Evolutionary conservation across 2,797 vertebrate genomes (phyloP).

Genomic region (Valencia hispanica): DNA sequence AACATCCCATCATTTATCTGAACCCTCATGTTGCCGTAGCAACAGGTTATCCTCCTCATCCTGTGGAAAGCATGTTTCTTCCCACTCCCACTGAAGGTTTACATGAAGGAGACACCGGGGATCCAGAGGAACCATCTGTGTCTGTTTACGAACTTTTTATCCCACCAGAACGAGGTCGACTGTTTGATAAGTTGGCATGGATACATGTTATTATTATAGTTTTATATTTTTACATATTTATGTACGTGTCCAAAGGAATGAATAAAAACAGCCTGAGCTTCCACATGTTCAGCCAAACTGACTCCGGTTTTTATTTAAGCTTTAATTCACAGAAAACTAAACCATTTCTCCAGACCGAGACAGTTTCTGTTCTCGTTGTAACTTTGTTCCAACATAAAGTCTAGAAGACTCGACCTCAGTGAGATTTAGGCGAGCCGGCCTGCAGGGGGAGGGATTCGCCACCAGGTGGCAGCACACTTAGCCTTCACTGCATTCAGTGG

Average conservation of each 20-base stretch:
- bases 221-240: conserved; percentile 1
- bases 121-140: background rate
- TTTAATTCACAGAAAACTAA: no score
- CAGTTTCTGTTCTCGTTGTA: no score
- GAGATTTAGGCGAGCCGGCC: no score
- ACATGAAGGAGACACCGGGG: background rate
- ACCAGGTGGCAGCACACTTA: conserved; percentile 2
- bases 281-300: background rate
- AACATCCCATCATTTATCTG: background rate
- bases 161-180: background rate
- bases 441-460: background rate
- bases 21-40: background rate
- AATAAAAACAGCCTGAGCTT: background rate
- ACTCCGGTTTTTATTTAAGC: no score
- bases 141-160: background rate
- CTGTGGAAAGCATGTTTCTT: background rate
- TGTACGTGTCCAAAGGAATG: background rate
- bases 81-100: background rate
- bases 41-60: background rate
- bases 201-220: background rate
- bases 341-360: no score
- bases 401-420: no score
- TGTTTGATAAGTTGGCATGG: background rate
- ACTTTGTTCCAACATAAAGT: no score
- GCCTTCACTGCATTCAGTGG: background rate